Evolutionary conservation across 2,113 vertebrate genomes (phyloP), one percentile per base, ranked within the genome.

Genomic region (Entomyzon cyanotis): DNA sequence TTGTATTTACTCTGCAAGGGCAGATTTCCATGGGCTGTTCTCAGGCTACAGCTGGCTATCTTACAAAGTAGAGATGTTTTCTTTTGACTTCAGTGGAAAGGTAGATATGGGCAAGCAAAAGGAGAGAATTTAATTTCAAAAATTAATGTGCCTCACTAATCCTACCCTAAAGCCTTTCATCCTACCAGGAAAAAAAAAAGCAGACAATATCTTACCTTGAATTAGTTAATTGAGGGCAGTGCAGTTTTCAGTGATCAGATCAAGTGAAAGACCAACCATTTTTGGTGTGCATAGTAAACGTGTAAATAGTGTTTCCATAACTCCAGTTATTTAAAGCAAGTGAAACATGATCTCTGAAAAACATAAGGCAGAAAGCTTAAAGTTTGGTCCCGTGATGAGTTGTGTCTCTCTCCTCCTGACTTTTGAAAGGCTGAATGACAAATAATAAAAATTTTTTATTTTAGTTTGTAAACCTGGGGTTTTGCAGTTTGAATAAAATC

Each of bases 101-200:
- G 27, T 55, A 84, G 76, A 56, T 92, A 39, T 0, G 1, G 17
- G 12, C 52, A 67, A 91, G 94, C 27, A 76, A 91, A 95, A 62
- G 59, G 50, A 70, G 0, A 0, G 20, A 16, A 31, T 59, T 87
- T 83, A 62, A 93, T 96, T 90, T 83, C 42, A 82, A 70, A 94
- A 95, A 93, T 91, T 50, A 76, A 55, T 91, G 31, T 53, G 10
- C 27, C 30, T 88, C 55, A 64, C 63, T 85, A 94, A 94, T 88
- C 87, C 83, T 84, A 59, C 33, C 9, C 31, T 85, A 95, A 85
- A 95, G 59, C 75, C 33, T 89, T 93, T 93, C 64, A 89, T 94
- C 90, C 69, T 93, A 73, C 41, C 44, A 53, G 44, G 74, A 67
- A 77, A 71, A 68, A 87, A 55, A 46, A 46, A 16, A 2, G 4